Evolutionary conservation across 2,888 invertebrate genomes (phyloP), one percentile per base, ranked within the genome.

Genomic region (Elmis aenea): DNA sequence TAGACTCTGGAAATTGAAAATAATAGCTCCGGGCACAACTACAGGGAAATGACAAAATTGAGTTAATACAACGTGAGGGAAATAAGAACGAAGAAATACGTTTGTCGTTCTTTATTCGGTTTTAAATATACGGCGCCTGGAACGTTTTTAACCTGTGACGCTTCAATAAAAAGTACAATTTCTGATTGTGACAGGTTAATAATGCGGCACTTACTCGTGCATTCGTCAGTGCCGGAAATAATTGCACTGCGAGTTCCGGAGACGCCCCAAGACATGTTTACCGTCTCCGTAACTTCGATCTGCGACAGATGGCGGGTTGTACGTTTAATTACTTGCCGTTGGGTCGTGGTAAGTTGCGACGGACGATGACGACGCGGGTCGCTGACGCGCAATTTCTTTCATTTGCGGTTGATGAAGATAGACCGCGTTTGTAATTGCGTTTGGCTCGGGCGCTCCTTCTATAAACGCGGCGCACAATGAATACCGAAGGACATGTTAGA

Each of bases 1-100:
- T 57, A 57, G 51, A 54, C 54, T 52, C 50, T 40, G 49, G 49
- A 59, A 59, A 60, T 60, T 59, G 60, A 60, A 60, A 60, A 60
- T 60, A 60, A 60, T 60, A 60, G 57, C 59, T 50, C 34, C 36
- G 32, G 51, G 60, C 46, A 30, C 44, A 41, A 51, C 51, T 49
- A 45, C 43, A 40, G 52, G 51, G 52, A 50, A 50, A 58, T 52
- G 57, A 50, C 50, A 51, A 56, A 55, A 59, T 56, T 54, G 57
- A 58, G 57, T 59, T 58, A 58, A 57, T 54, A 56, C 54, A 55
- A 55, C 54, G 52, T 54, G 52, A 52, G 51, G 47, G 50, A 56
- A 55, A 54, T 55, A 44, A 47, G 38, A 51, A 50, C 48, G 37
- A 40, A 47, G 35, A 36, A 50, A 50, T 48, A 46, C 48, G 48